Evolutionary conservation across 2,113 vertebrate genomes (phyloP).

Genomic region (Labrus mixtus): DNA sequence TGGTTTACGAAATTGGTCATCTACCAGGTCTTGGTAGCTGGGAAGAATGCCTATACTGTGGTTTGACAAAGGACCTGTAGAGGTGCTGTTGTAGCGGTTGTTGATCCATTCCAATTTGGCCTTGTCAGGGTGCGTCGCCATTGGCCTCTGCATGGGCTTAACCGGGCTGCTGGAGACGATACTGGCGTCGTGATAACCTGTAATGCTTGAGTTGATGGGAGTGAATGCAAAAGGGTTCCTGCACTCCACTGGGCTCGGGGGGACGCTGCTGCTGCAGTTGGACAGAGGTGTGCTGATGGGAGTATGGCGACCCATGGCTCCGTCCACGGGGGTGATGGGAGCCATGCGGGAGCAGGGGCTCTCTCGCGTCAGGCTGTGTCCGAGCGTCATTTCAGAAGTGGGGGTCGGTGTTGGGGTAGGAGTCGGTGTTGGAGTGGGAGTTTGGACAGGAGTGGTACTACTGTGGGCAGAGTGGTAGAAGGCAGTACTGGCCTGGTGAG

Average conservation of each 20-base stretch:
- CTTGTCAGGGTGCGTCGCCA: constrained; percentile 98
- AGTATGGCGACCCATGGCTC: constrained; percentile 95
- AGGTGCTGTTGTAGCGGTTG: constrained; percentile 89
- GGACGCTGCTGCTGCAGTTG: constrained; percentile 97
- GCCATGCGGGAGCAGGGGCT: constrained; percentile 94
- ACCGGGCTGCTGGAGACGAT: constrained; percentile 97
- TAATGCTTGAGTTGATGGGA: constrained; percentile 96
- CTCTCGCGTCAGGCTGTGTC: constrained; percentile 91
- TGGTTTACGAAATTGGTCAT: constrained; percentile 97
- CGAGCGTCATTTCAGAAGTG: constrained; percentile 93
- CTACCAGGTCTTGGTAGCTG: constrained; percentile 96
- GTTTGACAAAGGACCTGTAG: constrained; percentile 86
- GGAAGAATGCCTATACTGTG: constrained; percentile 91
- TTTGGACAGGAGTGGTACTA: constrained; percentile 94
- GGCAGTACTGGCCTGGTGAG: constrained; percentile 85
- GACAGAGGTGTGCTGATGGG: constrained; percentile 96
- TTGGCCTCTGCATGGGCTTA: constrained; percentile 98
- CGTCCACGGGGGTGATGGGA: constrained; percentile 94
- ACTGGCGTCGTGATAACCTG: constrained; percentile 95
- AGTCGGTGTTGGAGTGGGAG: constrained; percentile 88
- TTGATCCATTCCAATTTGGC: constrained; percentile 99
- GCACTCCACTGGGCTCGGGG: constrained; percentile 97
- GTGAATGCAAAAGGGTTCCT: constrained; percentile 98
- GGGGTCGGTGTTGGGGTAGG: constrained; percentile 93
- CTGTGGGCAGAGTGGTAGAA: constrained; percentile 94